Evolutionary conservation across 2,888 invertebrate species (phyloP).

Genomic region (Phytoseiulus persimilis): DNA sequence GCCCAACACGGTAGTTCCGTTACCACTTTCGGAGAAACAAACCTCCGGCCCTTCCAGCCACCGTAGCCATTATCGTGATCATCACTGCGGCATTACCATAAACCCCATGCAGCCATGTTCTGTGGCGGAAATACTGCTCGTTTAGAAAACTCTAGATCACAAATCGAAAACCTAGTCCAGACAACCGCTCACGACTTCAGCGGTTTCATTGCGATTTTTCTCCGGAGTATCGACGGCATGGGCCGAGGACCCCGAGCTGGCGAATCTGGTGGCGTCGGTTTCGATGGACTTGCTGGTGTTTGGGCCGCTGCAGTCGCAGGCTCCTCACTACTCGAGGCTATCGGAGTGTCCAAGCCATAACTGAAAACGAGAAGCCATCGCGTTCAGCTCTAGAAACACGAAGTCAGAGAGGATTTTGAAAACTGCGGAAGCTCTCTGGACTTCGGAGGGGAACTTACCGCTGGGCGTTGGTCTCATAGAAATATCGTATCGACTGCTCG

Average conservation of each 20-base stretch:
- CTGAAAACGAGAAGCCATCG: not conserved
- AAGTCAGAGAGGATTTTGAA: not conserved
- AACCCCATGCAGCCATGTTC: not conserved
- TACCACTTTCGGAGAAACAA: not conserved
- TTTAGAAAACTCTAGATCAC: not conserved
- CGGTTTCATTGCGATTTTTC: conserved; percentile 28
- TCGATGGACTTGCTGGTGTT: not conserved
- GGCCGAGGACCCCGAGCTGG: conserved; percentile 30
- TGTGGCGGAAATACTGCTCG: not conserved
- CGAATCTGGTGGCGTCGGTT: conserved; percentile 13
- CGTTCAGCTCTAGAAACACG: not conserved
- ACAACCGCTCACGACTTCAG: conserved; percentile 9
- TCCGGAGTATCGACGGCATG: conserved; percentile 35
- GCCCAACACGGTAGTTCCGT: not conserved
- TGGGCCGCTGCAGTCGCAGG: not conserved
- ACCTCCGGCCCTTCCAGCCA: not conserved
- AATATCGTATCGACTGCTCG: conserved; percentile 14
- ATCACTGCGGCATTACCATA: too few species aligned
- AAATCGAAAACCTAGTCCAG: not conserved
- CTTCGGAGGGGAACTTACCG: not conserved
- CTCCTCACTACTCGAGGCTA: not conserved
- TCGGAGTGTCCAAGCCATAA: conserved; percentile 20
- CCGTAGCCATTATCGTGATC: not conserved
- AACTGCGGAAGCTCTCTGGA: not conserved
- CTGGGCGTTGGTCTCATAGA: conserved; percentile 20